Base-by-base conservation (phyloP, 2,888 invertebrate genomes). In the Xanthia icteritia region DNA sequence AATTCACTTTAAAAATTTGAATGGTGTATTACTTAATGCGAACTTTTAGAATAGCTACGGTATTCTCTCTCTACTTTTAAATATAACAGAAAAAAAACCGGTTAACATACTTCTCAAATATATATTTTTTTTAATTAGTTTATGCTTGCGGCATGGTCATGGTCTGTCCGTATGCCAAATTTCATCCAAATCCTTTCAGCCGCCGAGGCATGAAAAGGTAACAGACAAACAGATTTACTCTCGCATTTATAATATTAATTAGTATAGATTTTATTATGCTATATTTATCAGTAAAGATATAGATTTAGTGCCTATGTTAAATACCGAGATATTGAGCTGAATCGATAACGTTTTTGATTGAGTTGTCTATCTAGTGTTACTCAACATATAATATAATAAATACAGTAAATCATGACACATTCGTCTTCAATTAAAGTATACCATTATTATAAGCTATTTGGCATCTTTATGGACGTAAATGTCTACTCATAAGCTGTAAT, bases 401-500 rank as follows among this genome's bases (percentile, higher is more conserved):
- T 91, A 92, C 89, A 86, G 87, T 90, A 89, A 89, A 86, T 89
- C 86, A 73, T 80, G 82, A 88, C 89, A 91, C 89, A 89, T 88
- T 88, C 85, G 86, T 86, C 89, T 86, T 88, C 89, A 88, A 88
- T 89, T 89, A 89, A 91, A 92, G 91, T 93, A 89, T 92, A 92
- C 89, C 89, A 85, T 92, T 90, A 92, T 92, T 94, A 95, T 91
- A 94, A 94, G 93, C 95, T 96, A 96, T 96, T 96, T 96, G 96
- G 96, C 96, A 96, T 94, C 96, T 94, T 94, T 86, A 92, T 94
- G 96, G 96, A 96, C 96, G 96, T 94, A 92, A 91, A 92, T 90
- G 92, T 95, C 93, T 91, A 92, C 88, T 92, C 88, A 89, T 91
- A 92, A 92, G 91, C 93, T 91, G 91, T 91, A 87, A 86, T 91